phyloP scores from a whole-genome alignment of 2,888 invertebrate species.

The Iselma pallidipennis region DNA sequence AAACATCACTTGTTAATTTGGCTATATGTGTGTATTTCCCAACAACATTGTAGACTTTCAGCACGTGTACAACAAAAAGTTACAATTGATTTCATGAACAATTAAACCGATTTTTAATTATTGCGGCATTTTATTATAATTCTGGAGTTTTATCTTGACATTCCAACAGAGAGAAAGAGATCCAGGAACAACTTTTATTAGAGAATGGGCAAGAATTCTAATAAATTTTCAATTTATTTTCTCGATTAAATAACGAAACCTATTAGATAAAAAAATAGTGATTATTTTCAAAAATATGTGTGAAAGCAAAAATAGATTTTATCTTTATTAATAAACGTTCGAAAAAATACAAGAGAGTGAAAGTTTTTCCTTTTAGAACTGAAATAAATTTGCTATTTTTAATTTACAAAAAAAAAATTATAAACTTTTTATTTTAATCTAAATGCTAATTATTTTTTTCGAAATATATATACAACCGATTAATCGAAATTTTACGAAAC shows the following conservation, averaged over 20 bases:
- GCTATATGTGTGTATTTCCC: background rate
- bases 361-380: too few relatives aligned
- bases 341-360: background rate
- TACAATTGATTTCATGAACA: too few relatives aligned
- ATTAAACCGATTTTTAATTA: too few relatives aligned
- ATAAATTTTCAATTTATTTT: background rate
- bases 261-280: background rate
- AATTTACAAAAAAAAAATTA: too few relatives aligned
- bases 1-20: conserved; percentile 25
- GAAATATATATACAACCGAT: too few relatives aligned
- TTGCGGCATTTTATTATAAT: too few relatives aligned
- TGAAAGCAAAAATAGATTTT: background rate
- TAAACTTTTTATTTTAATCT: too few relatives aligned
- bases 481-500: too few relatives aligned
- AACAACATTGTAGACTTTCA: too few relatives aligned
- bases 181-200: background rate
- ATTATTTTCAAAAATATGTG: background rate
- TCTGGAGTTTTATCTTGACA: background rate
- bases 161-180: too few relatives aligned
- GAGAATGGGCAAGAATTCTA: background rate
- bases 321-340: background rate
- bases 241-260: background rate
- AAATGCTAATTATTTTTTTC: background rate
- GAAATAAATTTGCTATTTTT: too few relatives aligned
- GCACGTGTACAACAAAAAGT: too few relatives aligned